Conservation (phyloP, 2,888 invertebrate species). For the Sesia apiformis region DNA sequence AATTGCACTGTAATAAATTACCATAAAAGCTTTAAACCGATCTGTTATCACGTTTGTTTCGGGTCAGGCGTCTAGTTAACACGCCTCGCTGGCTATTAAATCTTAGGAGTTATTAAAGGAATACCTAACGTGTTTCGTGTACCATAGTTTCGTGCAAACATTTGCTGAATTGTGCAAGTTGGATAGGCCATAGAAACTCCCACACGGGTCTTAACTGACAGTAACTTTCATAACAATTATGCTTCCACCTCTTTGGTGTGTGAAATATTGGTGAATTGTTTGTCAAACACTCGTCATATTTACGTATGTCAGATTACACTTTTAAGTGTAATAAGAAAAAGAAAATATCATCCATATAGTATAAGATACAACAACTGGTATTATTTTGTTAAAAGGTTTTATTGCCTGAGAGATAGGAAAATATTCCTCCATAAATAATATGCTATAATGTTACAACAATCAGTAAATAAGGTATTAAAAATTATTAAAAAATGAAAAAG, state of each 20-base stretch:
- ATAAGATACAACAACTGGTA: too few relatives aligned
- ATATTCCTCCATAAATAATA: too few relatives aligned
- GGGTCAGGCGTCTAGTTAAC: slow-evolving; percentile 29
- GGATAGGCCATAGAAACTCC: slow-evolving; percentile 38
- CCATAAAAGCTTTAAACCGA: slow-evolving; percentile 29
- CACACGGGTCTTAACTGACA: slow-evolving; percentile 37
- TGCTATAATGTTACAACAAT: too few relatives aligned
- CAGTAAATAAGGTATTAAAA: too few relatives aligned
- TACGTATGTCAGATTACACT: too few relatives aligned
- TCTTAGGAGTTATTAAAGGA: slow-evolving; percentile 23
- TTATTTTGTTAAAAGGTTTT: too few relatives aligned
- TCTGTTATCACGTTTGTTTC: slow-evolving; percentile 36
- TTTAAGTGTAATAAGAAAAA: too few relatives aligned
- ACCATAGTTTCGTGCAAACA: slow-evolving; percentile 42
- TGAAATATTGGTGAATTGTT: too few relatives aligned
- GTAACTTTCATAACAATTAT: slow-evolving; percentile 51
- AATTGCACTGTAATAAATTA: slow-evolving; percentile 27
- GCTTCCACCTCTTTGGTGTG: slow-evolving; percentile 27
- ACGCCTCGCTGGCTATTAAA: slow-evolving; percentile 20
- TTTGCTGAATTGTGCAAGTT: slow-evolving; percentile 39
- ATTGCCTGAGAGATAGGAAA: too few relatives aligned
- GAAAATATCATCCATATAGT: too few relatives aligned
- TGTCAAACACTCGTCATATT: too few relatives aligned
- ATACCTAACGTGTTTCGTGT: slow-evolving; percentile 21
- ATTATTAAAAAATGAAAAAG: too few relatives aligned